Base-by-base conservation (phyloP, 2,888 invertebrate species). In the Ophonus ardosiacus region DNA sequence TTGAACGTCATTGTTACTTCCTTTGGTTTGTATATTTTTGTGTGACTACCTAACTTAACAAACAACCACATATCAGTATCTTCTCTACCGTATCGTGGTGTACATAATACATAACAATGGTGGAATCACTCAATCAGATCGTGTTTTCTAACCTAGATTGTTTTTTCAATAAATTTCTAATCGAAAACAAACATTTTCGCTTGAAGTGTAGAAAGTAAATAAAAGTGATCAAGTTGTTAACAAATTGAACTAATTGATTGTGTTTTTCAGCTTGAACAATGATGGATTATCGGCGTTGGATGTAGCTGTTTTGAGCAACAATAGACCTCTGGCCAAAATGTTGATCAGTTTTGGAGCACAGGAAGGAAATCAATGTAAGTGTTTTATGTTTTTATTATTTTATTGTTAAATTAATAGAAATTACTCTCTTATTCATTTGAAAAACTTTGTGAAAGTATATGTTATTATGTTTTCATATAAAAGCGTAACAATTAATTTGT, bases 261-360 rank as follows among this genome's bases (percentile, higher is more conserved):
- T 4, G 31, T n/a, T 31, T 88, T 90, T 86, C 91, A 98, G 98
- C 90, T 93, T 97, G 88, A 98, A 98, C 91, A 94, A 94, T 85
- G 98, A 98, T 91, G 96, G 97, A 21, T 92, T 99, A 87, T 97
- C 98, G 8, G 96, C 98, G 0, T 91, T 99, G 90, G 99, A 99
- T 91, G 96, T 99, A 86, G 98, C 99, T 0, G 97, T 98, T 80
- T 93, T 99, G 90, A 96, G 97, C 90, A 96, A 96, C 91, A 97
- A 98, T 91, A 93, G 96, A 88, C 95, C 96, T 80, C 94, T 99
- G 91, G 97, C 97, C 84, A 97, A 96, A 92, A 96, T 98, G 95
- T 94, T 99, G 86, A 94, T 98, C 89, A 95, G 96, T 87, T 96
- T 96, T 90, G 97, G 97, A 86, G 97, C 96, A 87, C 95, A 95